Evolutionary conservation across 2,888 invertebrate species (phyloP), one percentile per base, ranked within the genome.

Genomic region (Rosalia funebris): DNA sequence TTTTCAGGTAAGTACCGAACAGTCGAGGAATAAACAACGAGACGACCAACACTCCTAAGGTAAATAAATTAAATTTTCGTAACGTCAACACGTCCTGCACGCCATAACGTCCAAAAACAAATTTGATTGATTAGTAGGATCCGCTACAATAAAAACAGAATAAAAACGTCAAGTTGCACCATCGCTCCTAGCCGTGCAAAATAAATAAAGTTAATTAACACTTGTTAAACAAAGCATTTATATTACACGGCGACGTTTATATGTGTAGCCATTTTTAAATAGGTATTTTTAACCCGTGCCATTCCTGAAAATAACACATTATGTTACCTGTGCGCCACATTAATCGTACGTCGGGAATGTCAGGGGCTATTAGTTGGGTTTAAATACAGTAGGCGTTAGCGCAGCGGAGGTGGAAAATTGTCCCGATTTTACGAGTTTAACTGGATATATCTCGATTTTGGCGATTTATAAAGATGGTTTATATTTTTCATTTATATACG

Each of bases 281-380:
- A 37, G 14, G 48, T 64, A 61, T 56, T 58, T 64, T 52, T 64
- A 63, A 57, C 53, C 36, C 19, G 52, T 42, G 59, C 56, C 59
- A 37, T 34, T 44, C 52, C 53, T 46, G 56, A 61, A 64, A 61
- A 61, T 62, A 65, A 50, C 60, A 16, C 59, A 37, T 57, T 45
- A 58, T 44, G 62, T 65, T 65, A 65, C 65, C 65, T 65, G 65
- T 57, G 50, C 58, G 50, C 41, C 57, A 25, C 57, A 66, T 66
- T 63, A 66, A 66, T 63, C 60, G 44, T 44, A 50, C 46, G 66
- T 60, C 63, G 54, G 56, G 47, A 45, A 55, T 62, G 63, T 65
- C 65, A 62, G 60, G 54, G 54, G 62, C 59, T 60, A 66, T 63
- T 63, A 63, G 62, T 63, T 48, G 50, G 37, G 48, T 62, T 56